These are phyloP conservation scores for Druon quercuslanigerum DNA, from an alignment of 1,140 invertebrate species.

Conservation along the genomic window DNA sequence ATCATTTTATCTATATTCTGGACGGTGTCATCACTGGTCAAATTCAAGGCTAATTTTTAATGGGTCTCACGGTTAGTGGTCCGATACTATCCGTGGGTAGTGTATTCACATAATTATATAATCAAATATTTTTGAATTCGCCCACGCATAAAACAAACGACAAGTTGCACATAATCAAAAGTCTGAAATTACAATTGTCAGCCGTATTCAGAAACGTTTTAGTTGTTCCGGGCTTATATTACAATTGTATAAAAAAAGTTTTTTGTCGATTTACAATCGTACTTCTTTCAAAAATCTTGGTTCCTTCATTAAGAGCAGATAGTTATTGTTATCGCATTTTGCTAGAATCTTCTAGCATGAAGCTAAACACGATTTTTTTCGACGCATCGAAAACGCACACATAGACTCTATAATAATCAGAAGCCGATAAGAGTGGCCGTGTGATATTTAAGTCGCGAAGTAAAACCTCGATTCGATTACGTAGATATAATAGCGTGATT, in stretches of 20 bases:
- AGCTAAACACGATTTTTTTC: neutral
- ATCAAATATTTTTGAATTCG: neutral
- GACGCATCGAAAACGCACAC: neutral
- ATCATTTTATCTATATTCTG: too few species aligned
- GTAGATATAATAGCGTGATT: conserved; percentile 49
- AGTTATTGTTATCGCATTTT: neutral
- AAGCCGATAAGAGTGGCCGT: conserved; percentile 22
- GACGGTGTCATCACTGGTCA: too few species aligned
- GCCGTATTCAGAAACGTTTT: neutral
- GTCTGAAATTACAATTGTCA: neutral
- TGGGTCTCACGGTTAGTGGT: too few species aligned
- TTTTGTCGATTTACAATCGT: conserved; percentile 12
- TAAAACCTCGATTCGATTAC: conserved; percentile 39
- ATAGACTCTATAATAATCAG: neutral
- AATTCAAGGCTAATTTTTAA: too few species aligned
- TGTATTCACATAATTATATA: neutral
- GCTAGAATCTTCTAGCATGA: neutral
- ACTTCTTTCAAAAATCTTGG: neutral
- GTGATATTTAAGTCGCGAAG: conserved; percentile 35
- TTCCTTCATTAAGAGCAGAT: neutral
- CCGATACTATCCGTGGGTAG: too few species aligned
- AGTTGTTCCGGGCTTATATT: neutral
- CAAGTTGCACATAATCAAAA: neutral
- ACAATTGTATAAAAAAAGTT: conserved; percentile 28
- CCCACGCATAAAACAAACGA: conserved; percentile 10